Evolutionary conservation across 2,797 vertebrate genomes (phyloP).

Genomic region (Sparidentex hasta): DNA sequence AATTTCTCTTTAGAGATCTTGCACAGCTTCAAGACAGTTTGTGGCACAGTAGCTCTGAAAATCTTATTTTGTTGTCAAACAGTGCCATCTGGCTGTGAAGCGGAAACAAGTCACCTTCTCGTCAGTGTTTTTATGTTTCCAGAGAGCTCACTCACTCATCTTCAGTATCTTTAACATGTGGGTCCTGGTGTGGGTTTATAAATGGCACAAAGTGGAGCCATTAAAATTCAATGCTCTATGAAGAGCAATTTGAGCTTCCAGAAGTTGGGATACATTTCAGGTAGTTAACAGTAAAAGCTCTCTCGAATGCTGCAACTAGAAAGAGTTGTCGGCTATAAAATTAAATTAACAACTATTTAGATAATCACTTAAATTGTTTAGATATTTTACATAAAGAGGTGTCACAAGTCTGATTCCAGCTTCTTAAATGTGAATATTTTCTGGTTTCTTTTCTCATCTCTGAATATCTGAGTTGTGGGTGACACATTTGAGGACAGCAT

Average conservation of each 20-base stretch:
- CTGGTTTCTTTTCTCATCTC: no score
- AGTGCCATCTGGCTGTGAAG: constrained; percentile 32
- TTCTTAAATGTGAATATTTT: no score
- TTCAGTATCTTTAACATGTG: neutral
- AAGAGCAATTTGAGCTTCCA: neutral
- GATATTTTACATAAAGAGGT: no score
- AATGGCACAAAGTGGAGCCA: neutral
- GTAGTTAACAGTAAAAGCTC: neutral
- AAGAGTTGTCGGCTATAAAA: no score
- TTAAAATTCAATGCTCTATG: neutral
- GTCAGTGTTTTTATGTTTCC: neutral
- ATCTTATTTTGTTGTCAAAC: neutral
- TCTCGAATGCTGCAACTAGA: neutral
- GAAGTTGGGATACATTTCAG: neutral
- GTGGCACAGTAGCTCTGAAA: neutral
- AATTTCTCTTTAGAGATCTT: constrained; percentile 34
- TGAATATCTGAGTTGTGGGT: no score
- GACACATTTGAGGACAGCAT: no score
- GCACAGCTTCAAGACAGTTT: neutral
- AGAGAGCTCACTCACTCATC: neutral
- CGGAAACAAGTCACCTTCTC: neutral
- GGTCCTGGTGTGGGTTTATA: neutral
- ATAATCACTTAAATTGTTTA: no score
- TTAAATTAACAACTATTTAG: no score
- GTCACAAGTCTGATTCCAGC: no score